Conservation (phyloP, 2,888 invertebrate species). For the Podabrus alpinus region DNA sequence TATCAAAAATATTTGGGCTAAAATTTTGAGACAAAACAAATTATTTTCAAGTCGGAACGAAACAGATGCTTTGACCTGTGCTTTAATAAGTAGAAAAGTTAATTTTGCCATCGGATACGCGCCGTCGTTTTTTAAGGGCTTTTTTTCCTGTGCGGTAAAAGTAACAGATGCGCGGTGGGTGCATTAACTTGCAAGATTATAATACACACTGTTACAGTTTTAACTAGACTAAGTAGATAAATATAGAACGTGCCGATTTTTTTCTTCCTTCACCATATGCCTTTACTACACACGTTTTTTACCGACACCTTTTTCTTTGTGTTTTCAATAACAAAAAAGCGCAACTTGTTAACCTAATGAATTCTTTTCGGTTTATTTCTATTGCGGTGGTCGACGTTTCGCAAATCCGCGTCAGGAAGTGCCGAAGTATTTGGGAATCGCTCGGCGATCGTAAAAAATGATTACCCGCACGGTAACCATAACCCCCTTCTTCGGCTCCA, state of each 20-base stretch:
- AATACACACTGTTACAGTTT: constrained; percentile 10
- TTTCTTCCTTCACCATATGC: constrained; percentile 14
- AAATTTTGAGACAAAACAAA: constrained; percentile 3
- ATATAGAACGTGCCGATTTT: constrained; percentile 24
- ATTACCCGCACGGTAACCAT: neutral
- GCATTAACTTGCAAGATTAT: constrained; percentile 10
- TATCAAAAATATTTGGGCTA: neutral
- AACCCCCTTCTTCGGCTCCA: neutral
- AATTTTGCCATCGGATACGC: constrained; percentile 18
- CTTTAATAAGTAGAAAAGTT: constrained; percentile 16
- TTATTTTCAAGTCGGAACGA: constrained; percentile 11
- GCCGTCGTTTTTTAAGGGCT: constrained; percentile 11
- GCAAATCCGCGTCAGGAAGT: neutral
- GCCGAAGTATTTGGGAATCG: neutral
- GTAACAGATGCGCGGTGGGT: constrained; percentile 20
- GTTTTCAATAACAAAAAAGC: neutral
- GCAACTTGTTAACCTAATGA: neutral
- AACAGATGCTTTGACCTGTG: constrained; percentile 19
- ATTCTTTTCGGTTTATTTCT: neutral
- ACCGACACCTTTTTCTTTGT: constrained; percentile 10
- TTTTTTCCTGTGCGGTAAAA: constrained; percentile 11
- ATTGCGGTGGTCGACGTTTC: neutral
- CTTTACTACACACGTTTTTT: constrained; percentile 6
- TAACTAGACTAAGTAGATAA: constrained; percentile 15
- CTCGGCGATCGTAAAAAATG: neutral